Evolutionary conservation across 2,113 vertebrate species (phyloP).

Genomic region (Atrichornis clamosus): DNA sequence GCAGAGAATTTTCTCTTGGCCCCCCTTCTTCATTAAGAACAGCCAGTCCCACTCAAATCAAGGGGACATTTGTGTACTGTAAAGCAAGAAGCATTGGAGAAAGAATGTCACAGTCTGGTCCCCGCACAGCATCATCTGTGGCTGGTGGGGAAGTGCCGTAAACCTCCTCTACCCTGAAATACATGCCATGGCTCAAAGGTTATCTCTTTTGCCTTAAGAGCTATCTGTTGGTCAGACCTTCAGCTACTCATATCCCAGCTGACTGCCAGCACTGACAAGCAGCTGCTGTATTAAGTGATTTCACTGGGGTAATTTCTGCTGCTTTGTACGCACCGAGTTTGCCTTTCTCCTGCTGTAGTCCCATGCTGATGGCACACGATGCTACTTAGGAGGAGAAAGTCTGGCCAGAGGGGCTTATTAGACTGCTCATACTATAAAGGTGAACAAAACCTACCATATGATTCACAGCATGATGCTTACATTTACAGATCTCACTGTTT

Average conservation of each 20-base stretch:
- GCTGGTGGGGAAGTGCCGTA: background rate
- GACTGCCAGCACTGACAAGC: background rate
- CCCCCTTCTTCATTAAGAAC: background rate
- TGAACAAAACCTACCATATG: background rate
- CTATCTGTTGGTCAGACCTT: background rate
- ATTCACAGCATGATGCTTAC: background rate
- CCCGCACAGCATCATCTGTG: background rate
- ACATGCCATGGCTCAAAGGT: background rate
- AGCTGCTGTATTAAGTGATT: background rate
- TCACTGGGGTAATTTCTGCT: background rate
- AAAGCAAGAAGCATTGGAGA: background rate
- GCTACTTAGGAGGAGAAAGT: background rate
- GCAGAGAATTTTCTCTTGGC: background rate
- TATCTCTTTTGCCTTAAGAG: background rate
- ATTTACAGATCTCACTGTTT: background rate
- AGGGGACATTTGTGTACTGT: background rate
- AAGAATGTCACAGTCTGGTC: background rate
- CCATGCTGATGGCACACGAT: background rate
- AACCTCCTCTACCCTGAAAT: background rate
- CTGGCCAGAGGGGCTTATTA: background rate
- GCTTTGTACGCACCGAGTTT: background rate
- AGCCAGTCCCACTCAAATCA: background rate
- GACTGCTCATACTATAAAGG: background rate
- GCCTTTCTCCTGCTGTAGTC: background rate
- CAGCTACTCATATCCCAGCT: background rate